phyloP scores from a whole-genome alignment of 92 coral and sea anemone genomes.

The Meandrina meandrites region DNA sequence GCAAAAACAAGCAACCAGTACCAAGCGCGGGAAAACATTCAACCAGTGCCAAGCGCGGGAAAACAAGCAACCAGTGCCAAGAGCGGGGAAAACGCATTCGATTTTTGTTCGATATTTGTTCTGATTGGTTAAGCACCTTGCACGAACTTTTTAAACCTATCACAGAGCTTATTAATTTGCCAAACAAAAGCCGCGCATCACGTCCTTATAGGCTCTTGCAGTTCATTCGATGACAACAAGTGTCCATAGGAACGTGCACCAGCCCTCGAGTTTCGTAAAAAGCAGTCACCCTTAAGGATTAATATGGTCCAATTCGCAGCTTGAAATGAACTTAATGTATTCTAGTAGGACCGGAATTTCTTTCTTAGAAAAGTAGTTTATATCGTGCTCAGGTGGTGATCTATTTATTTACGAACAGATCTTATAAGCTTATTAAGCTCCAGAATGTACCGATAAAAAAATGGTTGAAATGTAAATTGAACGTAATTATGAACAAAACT shows the following conservation, averaged over 20 bases:
- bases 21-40: no score
- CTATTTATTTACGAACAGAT: constrained; percentile 9
- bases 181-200: no score
- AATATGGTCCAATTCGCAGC: no score
- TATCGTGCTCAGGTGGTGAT: background rate
- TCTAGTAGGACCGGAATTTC: background rate
- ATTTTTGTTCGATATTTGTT: background rate
- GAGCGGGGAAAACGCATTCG: background rate
- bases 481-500: background rate
- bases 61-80: background rate
- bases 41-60: background rate
- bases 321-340: no score
- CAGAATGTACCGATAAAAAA: background rate
- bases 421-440: background rate
- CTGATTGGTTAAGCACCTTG: background rate
- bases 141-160: background rate
- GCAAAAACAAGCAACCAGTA: background rate
- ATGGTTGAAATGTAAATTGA: background rate
- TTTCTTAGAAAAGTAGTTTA: background rate
- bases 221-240: no score
- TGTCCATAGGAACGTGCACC: no score
- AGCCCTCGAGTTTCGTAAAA: no score
- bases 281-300: no score
- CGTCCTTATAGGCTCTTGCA: no score
- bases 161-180: background rate